Evolutionary conservation across 2,797 vertebrate genomes (phyloP), one percentile per base, ranked within the genome.

Genomic region (Clarias platycephalus): DNA sequence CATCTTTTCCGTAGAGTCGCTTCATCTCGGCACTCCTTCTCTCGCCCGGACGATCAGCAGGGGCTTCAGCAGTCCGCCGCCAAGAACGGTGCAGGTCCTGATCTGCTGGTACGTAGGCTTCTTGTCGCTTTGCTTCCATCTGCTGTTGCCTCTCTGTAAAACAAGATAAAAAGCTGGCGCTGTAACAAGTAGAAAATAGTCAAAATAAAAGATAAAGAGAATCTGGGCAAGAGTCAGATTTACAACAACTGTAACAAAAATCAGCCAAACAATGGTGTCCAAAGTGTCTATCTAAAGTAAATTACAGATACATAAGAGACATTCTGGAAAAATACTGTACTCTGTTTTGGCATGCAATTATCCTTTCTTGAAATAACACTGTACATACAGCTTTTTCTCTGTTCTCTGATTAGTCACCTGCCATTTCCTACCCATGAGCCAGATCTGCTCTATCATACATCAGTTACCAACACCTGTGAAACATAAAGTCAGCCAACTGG

Each of bases 111-210:
- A 99, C 91, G 40, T 95, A 95, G 80, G 81, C 49, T 18, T 90
- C 92, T 0, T 93, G 91, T 88, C 93, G 89, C 89, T 96, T 94
- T 0, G 90, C 95, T 16, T 99, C 97, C 91, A 96, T 91, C 92
- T 97, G 92, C 92, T 99, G 97, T 93, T 97, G 97, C 90, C 91
- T 95, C 90, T 95, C 98, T 99, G 91, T 26, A 86, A 75, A 74
- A 34, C 76, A 67, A 72, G 57, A 26, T 80, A 24, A 77, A 22
- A 20, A 57, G 26, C 24, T n/a, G 31, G 9, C 13, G 10, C 8
- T 63, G 15, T 64, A 26, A 80, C 13, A 49, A 63, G 18, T 31
- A 10, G 16, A 53, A 26, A 31, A 75, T 31, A 74, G n/a, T 57
- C 26, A 31, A 22, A 57, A 53, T 5, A 40, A 71, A 71, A 40